Percentiles rank a stretch among this genome's conserved stretches.
phyloP scores from a whole-genome alignment of 2,888 invertebrate species.

The Nemurella pictetii region DNA sequence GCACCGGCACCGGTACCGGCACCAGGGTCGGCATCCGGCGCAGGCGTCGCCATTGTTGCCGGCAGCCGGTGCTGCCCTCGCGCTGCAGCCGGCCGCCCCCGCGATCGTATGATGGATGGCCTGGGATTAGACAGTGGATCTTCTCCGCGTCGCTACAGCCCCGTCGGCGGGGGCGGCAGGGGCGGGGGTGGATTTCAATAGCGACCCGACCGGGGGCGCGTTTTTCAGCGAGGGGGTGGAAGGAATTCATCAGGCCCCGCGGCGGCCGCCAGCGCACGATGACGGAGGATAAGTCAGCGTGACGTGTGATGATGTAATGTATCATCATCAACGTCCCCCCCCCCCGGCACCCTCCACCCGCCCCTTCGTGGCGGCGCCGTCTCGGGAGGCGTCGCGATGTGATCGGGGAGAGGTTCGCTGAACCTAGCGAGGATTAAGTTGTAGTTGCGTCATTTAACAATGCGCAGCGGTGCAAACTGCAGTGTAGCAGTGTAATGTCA shows the following conservation, averaged over 20 bases:
- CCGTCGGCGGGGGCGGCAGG: neutral
- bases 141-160: slow-evolving; percentile 10
- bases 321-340: slow-evolving; percentile 34
- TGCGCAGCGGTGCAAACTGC: neutral
- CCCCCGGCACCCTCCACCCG: slow-evolving; percentile 12
- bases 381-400: neutral
- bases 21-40: too few relatives aligned
- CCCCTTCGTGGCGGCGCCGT: neutral
- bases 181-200: slow-evolving; percentile 32
- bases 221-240: slow-evolving; percentile 17
- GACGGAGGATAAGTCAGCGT: slow-evolving; percentile 35
- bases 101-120: slow-evolving; percentile 32
- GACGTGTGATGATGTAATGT: slow-evolving; percentile 40
- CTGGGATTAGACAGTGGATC: slow-evolving; percentile 31
- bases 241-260: slow-evolving; percentile 27
- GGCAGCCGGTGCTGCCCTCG: too few relatives aligned
- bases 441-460: neutral
- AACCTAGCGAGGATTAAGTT: neutral
- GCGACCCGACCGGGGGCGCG: slow-evolving; percentile 11
- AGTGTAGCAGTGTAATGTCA: neutral
- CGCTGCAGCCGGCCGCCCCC: neutral
- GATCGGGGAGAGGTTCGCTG: neutral
- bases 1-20: neutral
- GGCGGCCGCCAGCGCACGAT: neutral
- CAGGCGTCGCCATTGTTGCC: neutral